Evolutionary conservation across 2,113 vertebrate genomes (phyloP).

Genomic region (Morone chrysops): DNA sequence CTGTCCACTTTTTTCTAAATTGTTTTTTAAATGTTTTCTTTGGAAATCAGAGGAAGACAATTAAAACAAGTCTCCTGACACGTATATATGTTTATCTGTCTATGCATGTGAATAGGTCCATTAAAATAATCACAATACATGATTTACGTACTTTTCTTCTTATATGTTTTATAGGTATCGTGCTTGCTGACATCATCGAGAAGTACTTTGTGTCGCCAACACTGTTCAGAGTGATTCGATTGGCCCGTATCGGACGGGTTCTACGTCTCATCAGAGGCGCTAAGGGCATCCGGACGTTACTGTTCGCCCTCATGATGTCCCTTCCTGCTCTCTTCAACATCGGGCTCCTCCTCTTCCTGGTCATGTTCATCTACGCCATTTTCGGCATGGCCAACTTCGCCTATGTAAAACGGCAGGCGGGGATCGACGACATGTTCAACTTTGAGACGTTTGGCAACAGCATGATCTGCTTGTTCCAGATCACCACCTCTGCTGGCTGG

Average conservation of each 20-base stretch:
- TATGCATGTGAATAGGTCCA: not conserved
- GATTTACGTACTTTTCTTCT: not conserved
- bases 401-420: conserved; percentile 92
- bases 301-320: conserved; percentile 99
- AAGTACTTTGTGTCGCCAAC: conserved; percentile 99
- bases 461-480: conserved; percentile 98
- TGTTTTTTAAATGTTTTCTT: too few relatives aligned
- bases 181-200: conserved; percentile 98
- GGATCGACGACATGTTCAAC: conserved; percentile 99
- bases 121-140: not conserved
- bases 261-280: conserved; percentile 95
- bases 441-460: conserved; percentile 98
- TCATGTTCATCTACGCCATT: conserved; percentile 99
- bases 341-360: conserved; percentile 95
- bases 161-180: conserved; percentile 86
- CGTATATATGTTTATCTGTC: not conserved
- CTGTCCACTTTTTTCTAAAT: too few relatives aligned
- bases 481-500: conserved; percentile 98
- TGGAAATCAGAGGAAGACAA: too few relatives aligned
- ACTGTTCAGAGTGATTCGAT: conserved; percentile 95
- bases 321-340: conserved; percentile 98
- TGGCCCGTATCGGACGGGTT: conserved; percentile 95
- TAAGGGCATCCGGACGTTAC: conserved; percentile 96
- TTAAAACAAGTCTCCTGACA: not conserved
- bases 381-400: conserved; percentile 99